A percentile compares a stretch with the other conserved stretches of the same genome.
phyloP scores from a whole-genome alignment of 1,140 invertebrate genomes.

The Penaeus chinensis region DNA sequence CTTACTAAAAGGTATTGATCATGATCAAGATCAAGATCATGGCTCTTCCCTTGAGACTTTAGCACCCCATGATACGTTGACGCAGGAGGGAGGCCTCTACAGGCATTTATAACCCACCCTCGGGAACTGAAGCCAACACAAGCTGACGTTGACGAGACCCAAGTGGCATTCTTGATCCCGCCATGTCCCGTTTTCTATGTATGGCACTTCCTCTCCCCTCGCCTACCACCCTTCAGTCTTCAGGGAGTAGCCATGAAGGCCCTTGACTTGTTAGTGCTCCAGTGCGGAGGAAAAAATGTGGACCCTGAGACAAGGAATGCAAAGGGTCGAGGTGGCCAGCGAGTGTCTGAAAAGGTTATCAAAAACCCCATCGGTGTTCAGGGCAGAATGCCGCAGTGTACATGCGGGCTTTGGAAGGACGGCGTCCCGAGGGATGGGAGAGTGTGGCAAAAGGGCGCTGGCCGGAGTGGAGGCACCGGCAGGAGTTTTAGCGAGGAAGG shows the following conservation, averaged over 20 bases:
- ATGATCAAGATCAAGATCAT: too few relatives aligned
- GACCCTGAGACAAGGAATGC: background rate
- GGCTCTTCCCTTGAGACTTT: too few relatives aligned
- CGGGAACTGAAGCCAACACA: background rate
- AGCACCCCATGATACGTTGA: too few relatives aligned
- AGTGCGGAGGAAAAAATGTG: slow-evolving; percentile 35
- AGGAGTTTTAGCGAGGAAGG: too few relatives aligned
- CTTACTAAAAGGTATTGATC: too few relatives aligned
- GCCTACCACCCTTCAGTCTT: background rate
- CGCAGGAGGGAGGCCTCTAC: too few relatives aligned
- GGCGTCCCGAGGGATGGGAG: too few relatives aligned
- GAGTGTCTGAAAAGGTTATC: background rate
- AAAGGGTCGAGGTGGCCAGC: background rate
- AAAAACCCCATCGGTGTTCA: too few relatives aligned
- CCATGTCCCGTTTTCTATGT: background rate
- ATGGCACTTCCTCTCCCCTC: background rate
- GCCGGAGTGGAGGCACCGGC: background rate
- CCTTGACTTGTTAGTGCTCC: slow-evolving; percentile 48
- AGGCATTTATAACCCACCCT: background rate
- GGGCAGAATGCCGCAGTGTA: background rate
- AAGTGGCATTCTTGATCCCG: background rate
- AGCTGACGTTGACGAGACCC: background rate
- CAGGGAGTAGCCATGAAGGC: slow-evolving; percentile 44
- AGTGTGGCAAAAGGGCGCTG: background rate
- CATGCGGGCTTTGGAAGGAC: background rate